These are phyloP conservation scores for Paramuricea clavata DNA, from an alignment of 92 coral and sea anemone species.

Conservation along the genomic window DNA sequence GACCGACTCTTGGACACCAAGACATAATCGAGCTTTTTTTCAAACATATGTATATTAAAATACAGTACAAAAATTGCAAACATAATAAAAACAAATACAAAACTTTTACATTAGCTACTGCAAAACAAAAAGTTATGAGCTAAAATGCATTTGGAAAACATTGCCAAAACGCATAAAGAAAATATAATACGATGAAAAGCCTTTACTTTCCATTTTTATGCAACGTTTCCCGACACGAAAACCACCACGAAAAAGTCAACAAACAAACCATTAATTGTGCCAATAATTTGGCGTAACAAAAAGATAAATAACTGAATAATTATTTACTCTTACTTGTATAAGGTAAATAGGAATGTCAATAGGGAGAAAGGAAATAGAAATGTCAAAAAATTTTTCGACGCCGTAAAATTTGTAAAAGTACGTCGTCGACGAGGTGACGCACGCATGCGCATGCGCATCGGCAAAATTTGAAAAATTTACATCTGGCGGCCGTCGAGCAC, in stretches of 20 bases:
- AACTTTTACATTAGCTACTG: too few species aligned
- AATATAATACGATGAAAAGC: too few species aligned
- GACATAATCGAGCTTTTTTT: slow-evolving; percentile 1
- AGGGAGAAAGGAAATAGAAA: neutral
- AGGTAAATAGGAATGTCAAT: neutral
- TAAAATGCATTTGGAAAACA: too few species aligned
- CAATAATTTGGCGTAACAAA: neutral
- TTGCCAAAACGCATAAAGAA: too few species aligned
- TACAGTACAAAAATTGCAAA: neutral
- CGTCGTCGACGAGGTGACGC: slow-evolving; percentile 29
- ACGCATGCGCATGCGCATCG: slow-evolving; percentile 3
- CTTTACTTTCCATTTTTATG: too few species aligned
- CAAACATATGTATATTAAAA: neutral
- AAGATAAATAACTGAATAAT: neutral
- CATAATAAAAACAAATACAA: neutral
- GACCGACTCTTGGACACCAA: slow-evolving; percentile 26
- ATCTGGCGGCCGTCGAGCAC: neutral
- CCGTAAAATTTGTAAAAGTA: neutral
- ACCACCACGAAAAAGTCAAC: neutral
- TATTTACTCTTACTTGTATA: neutral
- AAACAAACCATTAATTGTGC: too few species aligned
- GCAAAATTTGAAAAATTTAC: neutral
- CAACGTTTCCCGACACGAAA: too few species aligned
- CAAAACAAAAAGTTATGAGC: too few species aligned
- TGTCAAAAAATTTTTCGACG: slow-evolving; percentile 9